These are phyloP conservation scores for Lutjanus campechanus DNA, from an alignment of 2,797 vertebrate genomes.

Conservation along the genomic window DNA sequence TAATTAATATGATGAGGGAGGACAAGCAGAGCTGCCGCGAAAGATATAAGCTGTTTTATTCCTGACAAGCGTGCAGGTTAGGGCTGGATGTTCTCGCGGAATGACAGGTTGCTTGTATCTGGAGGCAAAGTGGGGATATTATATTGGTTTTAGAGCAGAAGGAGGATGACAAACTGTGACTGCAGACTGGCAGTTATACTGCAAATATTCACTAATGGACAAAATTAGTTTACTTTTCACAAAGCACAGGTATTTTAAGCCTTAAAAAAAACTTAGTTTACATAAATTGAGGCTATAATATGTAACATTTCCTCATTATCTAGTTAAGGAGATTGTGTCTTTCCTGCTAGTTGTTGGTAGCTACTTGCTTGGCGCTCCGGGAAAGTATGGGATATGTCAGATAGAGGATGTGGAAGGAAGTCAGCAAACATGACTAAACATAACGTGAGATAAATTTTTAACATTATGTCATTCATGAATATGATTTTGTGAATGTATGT, in stretches of 20 bases:
- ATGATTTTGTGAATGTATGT: too few species aligned
- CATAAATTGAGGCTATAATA: neutral
- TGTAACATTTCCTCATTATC: too few species aligned
- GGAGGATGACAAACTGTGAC: neutral
- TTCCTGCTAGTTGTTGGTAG: too few species aligned
- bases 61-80: slow-evolving; percentile 20
- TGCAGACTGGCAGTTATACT: neutral
- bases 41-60: slow-evolving; percentile 5
- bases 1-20: slow-evolving; percentile 33
- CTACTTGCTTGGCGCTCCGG: too few species aligned
- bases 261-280: neutral
- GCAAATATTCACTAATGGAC: slow-evolving; percentile 15
- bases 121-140: neutral
- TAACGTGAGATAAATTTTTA: too few species aligned
- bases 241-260: neutral
- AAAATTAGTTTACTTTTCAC: neutral
- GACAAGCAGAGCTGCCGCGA: neutral
- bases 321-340: too few species aligned
- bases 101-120: neutral
- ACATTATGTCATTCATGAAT: too few species aligned
- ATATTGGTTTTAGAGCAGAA: slow-evolving; percentile 19
- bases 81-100: neutral
- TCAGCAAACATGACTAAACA: too few species aligned
- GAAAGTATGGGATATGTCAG: too few species aligned
- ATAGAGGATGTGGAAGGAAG: too few species aligned